Base-by-base conservation (phyloP, 2,797 vertebrate species). In the Danio kyathit region DNA sequence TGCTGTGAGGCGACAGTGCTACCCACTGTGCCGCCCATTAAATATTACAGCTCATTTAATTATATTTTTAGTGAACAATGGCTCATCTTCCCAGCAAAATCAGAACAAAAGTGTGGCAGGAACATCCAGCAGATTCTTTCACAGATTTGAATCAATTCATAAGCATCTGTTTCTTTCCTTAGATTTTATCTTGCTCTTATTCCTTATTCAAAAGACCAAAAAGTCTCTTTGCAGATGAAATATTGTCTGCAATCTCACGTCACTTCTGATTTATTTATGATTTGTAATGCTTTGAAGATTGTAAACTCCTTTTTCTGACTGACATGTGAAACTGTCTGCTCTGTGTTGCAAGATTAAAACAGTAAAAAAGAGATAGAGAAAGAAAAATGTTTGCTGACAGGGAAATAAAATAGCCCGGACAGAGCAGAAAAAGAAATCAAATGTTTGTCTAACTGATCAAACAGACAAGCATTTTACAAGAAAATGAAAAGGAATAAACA, bases 401-500 rank as follows among this genome's bases (percentile, higher is more conserved):
- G n/a, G 10, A 56, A 48, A 29, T 19, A 5, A 54, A 74, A 70
- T 2, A 60, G 57, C 16, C 21, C 29, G 44, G 7, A 64, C 14
- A 11, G 17, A 66, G 17, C 49, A 43, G 13, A 65, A 74, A 41
- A 29, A 43, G n/a, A 38, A 78, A 78, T 78, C 40, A 40, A 69
- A 60, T 41, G 44, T 60, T 65, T 76, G 61, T 21, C 60, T 65
- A 5, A 56, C 11, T 29, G 51, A 76, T 76, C 6, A 4, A 41
- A 56, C 5, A 44, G 65, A 60, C 76, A 78, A 51, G 65, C 76
- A 78, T 59, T 6, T 69, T 77, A 69, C 16, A 77, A 67, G 63
- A 40, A 46, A 59, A 78, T 7, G 19, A 29, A 67, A 52, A 40
- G 19, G 52, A 40, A 66, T 66, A 66, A 67, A 78, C 64, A 49